Conservation (phyloP, 2,113 vertebrate species). For the Gasterosteus nipponicus region DNA sequence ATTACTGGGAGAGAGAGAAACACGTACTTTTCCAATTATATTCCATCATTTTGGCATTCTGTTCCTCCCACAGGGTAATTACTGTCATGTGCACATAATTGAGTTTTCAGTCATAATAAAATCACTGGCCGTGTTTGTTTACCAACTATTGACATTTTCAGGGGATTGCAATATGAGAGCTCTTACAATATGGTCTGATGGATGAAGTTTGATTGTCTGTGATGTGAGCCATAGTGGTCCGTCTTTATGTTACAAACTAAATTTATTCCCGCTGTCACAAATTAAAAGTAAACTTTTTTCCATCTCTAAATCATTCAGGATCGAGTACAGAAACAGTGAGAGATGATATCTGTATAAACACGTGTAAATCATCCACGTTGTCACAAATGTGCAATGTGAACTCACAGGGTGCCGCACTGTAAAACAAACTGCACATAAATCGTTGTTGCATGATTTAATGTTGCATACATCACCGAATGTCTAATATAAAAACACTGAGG, state of each 20-base stretch:
- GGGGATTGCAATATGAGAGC: neutral
- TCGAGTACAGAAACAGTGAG: neutral
- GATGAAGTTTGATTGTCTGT: neutral
- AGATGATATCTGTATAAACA: neutral
- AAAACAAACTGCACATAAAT: conserved; percentile 22
- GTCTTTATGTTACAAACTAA: neutral
- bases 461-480: conserved; percentile 4
- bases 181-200: neutral
- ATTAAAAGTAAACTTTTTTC: neutral
- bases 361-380: conserved; percentile 1
- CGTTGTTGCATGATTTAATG: conserved; percentile 23
- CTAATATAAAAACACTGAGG: conserved; percentile 12
- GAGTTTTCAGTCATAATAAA: conserved; percentile 4
- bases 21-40: neutral
- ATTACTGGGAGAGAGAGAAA: neutral
- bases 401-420: conserved; percentile 6
- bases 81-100: neutral
- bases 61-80: conserved; percentile 6
- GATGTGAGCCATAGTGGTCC: neutral
- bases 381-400: conserved; percentile 20
- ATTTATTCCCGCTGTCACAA: neutral
- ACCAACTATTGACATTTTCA: conserved; percentile 13
- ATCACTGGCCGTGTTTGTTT: conserved; percentile 14
- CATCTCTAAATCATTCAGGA: neutral
- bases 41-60: conserved; percentile 3